Evolutionary conservation across 2,888 invertebrate species (phyloP).

Genomic region (Drosophila limbata): DNA sequence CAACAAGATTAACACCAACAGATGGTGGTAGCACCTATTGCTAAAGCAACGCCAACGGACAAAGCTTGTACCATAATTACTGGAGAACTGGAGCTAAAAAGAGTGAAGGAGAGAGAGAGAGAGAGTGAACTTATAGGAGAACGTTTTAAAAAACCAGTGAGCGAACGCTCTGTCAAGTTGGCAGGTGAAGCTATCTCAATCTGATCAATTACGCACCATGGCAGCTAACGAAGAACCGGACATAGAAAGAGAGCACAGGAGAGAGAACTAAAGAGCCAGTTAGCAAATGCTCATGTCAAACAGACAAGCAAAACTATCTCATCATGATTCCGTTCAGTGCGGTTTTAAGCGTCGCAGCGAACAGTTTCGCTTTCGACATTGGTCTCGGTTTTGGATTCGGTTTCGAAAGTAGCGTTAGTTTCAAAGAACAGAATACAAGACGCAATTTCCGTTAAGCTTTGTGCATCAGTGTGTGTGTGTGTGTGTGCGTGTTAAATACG

Average conservation of each 20-base stretch:
- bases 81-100: conserved; percentile 16
- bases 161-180: background rate
- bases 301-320: conserved; percentile 49
- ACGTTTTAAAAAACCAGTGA: background rate
- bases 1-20: conserved; percentile 21
- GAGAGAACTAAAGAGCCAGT: background rate
- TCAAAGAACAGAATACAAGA: conserved; percentile 13
- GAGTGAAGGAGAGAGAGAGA: conserved; percentile 7
- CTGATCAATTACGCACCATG: conserved; percentile 55
- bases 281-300: background rate
- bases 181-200: conserved; percentile 41
- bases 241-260: background rate
- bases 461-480: conserved; percentile 9
- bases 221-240: background rate
- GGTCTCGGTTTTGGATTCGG: background rate
- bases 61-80: conserved; percentile 55
- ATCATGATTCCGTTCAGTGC: conserved; percentile 54
- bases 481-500: conserved; percentile 7
- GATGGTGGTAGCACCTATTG: conserved; percentile 49
- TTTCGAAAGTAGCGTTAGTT: conserved; percentile 23
- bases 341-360: conserved; percentile 61
- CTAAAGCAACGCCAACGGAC: conserved; percentile 37
- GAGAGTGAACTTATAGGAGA: conserved; percentile 2
- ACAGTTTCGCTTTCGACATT: conserved; percentile 31
- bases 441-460: conserved; percentile 63